Base-by-base conservation (phyloP, 2,113 vertebrate species). In the Apistogramma diplotaenia region DNA sequence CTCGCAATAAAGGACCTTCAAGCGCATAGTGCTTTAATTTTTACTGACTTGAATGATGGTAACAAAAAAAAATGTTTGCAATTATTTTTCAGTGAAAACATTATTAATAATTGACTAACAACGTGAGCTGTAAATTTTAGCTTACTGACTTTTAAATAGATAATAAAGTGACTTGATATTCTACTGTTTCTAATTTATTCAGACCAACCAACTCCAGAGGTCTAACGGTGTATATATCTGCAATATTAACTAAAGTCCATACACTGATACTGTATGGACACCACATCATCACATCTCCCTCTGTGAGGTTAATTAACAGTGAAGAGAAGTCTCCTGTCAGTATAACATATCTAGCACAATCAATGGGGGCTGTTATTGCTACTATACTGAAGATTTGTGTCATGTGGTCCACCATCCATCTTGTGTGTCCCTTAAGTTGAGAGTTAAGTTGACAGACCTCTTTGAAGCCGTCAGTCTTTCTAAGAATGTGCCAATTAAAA, bases 401-500 rank as follows among this genome's bases (percentile, higher is more conserved):
- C 19, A 4, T 54, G 61, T 12, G 35, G 78, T 43, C 55, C 53
- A 88, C 33, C 60, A 55, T 58, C 74, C 29, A 37, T 79, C 51
- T 87, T 59, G 5, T 58, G 59, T 73, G 16, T 81, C 79, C 81
- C 60, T 58, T 77, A 60, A 29, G 74, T 65, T 79, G 60, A 29
- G 56, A 83, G 46, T 27, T 18, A 25, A 53, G 40, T 74, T 79
- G 82, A 88, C 77, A 27, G 81, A 70, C 40, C 21, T 70, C 43
- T 76, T 87, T 1, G 16, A 53, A 78, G 82, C 62, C 73, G 57
- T 90, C 85, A 70, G 37, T 82, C 79, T 75, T 27, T 78, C 81
- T 65, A 76, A 89, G 87, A 89, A 86, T 72, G 67, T 82, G 77
- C 35, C 78, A 89, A 91, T 93, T 8, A 35, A 35, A 78, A 91